Percentiles rank a stretch among this genome's conserved stretches.
These are phyloP conservation scores for Mus caroli DNA, from an alignment of 2,797 vertebrate species.

Conservation along the genomic window DNA sequence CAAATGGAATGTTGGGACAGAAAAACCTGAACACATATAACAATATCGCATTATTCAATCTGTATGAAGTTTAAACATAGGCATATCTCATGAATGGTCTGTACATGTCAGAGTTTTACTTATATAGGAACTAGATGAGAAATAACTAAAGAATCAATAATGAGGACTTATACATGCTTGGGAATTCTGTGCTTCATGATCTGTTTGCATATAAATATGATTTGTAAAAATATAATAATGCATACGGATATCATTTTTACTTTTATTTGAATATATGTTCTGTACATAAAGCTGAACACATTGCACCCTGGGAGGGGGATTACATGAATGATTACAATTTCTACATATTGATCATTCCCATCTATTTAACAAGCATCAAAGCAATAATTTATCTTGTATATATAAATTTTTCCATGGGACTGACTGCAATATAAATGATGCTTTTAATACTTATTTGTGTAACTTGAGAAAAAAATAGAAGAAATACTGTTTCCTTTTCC, in stretches of 20 bases:
- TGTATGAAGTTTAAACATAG: constrained; percentile 13
- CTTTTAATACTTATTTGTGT: background rate
- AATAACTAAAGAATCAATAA: background rate
- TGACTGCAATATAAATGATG: background rate
- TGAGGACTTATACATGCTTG: background rate
- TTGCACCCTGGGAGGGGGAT: background rate
- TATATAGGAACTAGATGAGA: fast-evolving
- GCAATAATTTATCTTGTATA: constrained; percentile 4
- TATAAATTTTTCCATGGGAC: background rate
- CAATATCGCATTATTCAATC: background rate
- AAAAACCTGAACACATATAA: background rate
- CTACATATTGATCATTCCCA: background rate
- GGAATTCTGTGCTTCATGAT: background rate
- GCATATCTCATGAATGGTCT: background rate
- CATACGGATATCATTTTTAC: background rate
- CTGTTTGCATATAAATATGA: background rate
- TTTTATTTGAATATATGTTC: background rate
- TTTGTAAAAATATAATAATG: constrained; percentile 21
- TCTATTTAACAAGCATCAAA: background rate
- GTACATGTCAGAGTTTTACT: background rate
- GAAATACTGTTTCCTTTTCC: background rate
- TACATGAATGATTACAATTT: background rate
- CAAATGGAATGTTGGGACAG: background rate
- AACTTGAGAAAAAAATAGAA: background rate
- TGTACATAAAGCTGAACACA: constrained; percentile 26